Evolutionary conservation across 2,797 vertebrate species (phyloP), one percentile per base, ranked within the genome.

Genomic region (Poecilia wingei): DNA sequence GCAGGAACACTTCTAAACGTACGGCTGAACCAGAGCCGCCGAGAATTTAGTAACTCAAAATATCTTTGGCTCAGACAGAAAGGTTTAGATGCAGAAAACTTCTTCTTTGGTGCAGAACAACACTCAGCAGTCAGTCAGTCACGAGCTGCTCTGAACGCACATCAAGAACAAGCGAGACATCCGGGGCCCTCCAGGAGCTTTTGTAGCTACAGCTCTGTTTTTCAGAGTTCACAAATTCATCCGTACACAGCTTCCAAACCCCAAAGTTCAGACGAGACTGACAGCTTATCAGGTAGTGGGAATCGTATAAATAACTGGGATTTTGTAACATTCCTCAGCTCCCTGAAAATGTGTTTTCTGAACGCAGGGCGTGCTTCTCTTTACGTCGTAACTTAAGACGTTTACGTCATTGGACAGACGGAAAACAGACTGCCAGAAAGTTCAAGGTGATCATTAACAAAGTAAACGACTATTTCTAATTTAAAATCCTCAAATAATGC

Each of bases 131-230:
- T 85, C 85, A 84, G 80, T 82, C 75, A 84, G 80, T 82, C 75
- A 82, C 78, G 16, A 82, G 12, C 76, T 22, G 86, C 87, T 91
- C 88, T 89, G 87, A 90, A 86, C 51, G 72, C 79, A 84, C 86
- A 47, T 89, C 87, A 77, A 91, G 74, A 86, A 91, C 91, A 91
- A 91, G 89, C 53, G 33, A 85, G 82, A 87, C 89, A 79, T 84
- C 72, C 53, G 77, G 83, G 81, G 81, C 81, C 92, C 88, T 88
- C 80, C 28, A 82, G 86, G 80, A 84, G 82, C 78, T 80, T 90
- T 84, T 88, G 83, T 83, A 53, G 79, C 87, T 83, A 84, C 80
- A 74, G 73, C 81, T 46, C 78, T 51, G 81, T 20, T 78, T 90
- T 81, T 86, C 81, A 90, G 81, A 36, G 85, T 84, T 90, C 80